A percentile compares a stretch with the other conserved stretches of the same genome.
Conservation (phyloP, 2,113 vertebrate genomes). For the Pelobates fuscus region DNA sequence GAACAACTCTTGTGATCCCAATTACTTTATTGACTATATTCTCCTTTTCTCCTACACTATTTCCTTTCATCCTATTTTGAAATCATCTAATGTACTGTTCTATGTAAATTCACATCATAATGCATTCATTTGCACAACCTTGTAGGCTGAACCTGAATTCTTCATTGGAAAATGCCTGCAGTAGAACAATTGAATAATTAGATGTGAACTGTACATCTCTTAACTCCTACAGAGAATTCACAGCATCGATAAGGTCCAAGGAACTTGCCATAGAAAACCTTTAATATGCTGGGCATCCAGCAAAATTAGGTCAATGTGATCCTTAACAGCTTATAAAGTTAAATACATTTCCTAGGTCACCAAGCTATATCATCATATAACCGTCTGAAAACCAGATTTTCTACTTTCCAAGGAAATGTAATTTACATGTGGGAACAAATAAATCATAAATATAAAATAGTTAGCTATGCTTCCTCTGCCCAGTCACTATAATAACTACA, state of each 20-base stretch:
- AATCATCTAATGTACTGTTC: too few relatives aligned
- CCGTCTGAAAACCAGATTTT: not conserved
- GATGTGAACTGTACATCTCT: conserved; percentile 10
- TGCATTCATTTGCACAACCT: too few relatives aligned
- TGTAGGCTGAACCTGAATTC: too few relatives aligned
- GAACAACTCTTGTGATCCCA: too few relatives aligned
- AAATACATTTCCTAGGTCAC: conserved; percentile 20
- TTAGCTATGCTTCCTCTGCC: too few relatives aligned
- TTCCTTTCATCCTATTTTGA: too few relatives aligned
- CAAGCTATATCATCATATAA: not conserved
- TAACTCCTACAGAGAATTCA: conserved; percentile 15
- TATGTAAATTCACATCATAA: too few relatives aligned
- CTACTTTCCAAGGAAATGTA: not conserved
- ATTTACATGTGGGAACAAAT: not conserved
- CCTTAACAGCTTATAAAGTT: conserved; percentile 7
- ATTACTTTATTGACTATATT: too few relatives aligned
- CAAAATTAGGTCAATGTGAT: conserved; percentile 20
- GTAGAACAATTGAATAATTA: conserved; percentile 12
- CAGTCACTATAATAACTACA: not conserved
- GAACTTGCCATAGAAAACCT: conserved; percentile 23
- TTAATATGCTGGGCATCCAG: not conserved
- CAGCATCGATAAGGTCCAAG: conserved; percentile 28
- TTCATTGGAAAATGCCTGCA: too few relatives aligned
- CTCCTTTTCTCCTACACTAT: too few relatives aligned
- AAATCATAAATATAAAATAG: too few relatives aligned